These are phyloP conservation scores for Diuraphis noxia DNA, from an alignment of 1,140 invertebrate species.

Conservation along the genomic window DNA sequence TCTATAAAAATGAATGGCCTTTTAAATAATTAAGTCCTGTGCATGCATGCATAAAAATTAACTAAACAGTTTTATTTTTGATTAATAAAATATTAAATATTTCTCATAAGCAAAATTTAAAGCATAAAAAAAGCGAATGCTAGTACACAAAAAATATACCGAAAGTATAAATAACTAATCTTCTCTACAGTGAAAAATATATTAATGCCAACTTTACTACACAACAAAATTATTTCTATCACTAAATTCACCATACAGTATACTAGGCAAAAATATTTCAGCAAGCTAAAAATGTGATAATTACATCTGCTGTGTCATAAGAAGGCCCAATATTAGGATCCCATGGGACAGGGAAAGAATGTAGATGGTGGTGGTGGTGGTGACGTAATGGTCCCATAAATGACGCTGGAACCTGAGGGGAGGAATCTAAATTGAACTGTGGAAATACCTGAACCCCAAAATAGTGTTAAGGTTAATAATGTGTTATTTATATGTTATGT, in stretches of 20 bases:
- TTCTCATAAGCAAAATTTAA: background rate
- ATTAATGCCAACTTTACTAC: background rate
- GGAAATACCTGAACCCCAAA: constrained; percentile 51
- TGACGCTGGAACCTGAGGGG: constrained; percentile 47
- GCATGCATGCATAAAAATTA: background rate
- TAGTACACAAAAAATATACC: background rate
- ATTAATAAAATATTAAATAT: background rate
- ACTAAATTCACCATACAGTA: background rate
- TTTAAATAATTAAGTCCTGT: background rate
- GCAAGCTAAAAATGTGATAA: constrained; percentile 46
- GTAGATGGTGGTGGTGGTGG: constrained; percentile 39
- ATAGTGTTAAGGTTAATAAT: constrained; percentile 41
- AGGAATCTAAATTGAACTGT: constrained; percentile 52
- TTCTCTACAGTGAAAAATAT: background rate
- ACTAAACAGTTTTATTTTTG: too few relatives aligned
- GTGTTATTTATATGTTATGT: constrained; percentile 1
- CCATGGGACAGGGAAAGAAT: constrained; percentile 48
- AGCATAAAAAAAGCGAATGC: background rate
- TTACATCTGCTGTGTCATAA: constrained; percentile 52
- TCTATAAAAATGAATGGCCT: background rate
- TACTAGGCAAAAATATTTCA: background rate
- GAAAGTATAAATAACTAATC: background rate
- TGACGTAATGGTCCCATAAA: constrained; percentile 51
- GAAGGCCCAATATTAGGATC: constrained; percentile 51
- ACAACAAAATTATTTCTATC: background rate